These are phyloP conservation scores for Xenopus laevis DNA, from an alignment of 2,113 vertebrate species.

Conservation along the genomic window DNA sequence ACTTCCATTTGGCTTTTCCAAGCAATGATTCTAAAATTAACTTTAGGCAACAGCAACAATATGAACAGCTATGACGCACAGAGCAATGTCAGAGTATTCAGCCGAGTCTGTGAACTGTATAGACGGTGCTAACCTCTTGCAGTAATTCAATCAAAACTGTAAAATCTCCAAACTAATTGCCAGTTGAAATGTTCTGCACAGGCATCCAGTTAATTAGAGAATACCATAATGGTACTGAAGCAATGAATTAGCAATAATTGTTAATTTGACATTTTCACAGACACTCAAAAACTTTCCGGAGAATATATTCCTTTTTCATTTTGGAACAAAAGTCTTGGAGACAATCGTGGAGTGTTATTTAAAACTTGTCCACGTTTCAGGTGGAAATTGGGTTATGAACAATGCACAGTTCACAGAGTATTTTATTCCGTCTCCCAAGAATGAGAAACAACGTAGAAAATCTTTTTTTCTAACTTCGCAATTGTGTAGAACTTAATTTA, in stretches of 20 bases:
- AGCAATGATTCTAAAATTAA: conserved; percentile 72
- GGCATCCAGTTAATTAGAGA: conserved; percentile 66
- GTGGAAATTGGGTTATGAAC: neutral
- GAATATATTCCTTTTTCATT: neutral
- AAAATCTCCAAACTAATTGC: conserved; percentile 61
- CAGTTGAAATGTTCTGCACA: conserved; percentile 62
- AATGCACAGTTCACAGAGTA: no score
- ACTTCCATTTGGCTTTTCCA: conserved; percentile 46
- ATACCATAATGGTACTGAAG: neutral
- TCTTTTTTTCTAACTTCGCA: no score
- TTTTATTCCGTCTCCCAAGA: no score
- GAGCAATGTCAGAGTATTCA: conserved; percentile 59
- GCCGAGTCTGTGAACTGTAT: conserved; percentile 63
- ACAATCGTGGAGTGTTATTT: neutral
- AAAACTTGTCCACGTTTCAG: neutral
- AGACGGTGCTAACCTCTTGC: conserved; percentile 55
- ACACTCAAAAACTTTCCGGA: conserved; percentile 42
- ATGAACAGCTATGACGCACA: conserved; percentile 68
- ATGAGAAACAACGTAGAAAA: no score
- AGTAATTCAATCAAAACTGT: conserved; percentile 60
- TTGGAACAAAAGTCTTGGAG: neutral
- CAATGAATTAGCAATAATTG: conserved; percentile 51
- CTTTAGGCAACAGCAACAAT: conserved; percentile 70
- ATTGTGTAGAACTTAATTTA: no score
- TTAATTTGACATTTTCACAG: conserved; percentile 49